Evolutionary conservation across 2,888 invertebrate species (phyloP).

Genomic region (Phaonia tiefii): DNA sequence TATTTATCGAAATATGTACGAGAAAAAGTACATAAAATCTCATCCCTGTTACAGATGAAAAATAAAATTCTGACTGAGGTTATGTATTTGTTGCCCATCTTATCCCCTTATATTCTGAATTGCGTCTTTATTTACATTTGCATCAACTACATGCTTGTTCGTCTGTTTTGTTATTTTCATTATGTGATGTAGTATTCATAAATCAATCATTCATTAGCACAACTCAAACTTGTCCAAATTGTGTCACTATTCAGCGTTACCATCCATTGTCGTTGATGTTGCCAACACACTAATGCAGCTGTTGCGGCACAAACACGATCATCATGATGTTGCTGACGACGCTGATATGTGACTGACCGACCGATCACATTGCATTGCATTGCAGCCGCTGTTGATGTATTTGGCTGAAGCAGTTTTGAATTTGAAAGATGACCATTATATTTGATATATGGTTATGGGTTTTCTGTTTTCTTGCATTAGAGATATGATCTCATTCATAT

Average conservation of each 20-base stretch:
- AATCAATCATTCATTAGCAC: slow-evolving; percentile 66
- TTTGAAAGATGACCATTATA: slow-evolving; percentile 44
- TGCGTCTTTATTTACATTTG: slow-evolving; percentile 49
- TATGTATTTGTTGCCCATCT: too few relatives aligned
- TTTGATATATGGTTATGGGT: slow-evolving; percentile 51
- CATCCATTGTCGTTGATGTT: slow-evolving; percentile 4
- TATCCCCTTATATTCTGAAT: too few relatives aligned
- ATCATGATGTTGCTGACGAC: neutral
- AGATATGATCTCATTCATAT: slow-evolving; percentile 59
- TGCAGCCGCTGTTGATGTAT: neutral
- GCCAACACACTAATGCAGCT: slow-evolving; percentile 39
- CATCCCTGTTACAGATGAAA: too few relatives aligned
- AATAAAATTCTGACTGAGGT: too few relatives aligned
- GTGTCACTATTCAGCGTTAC: slow-evolving; percentile 56
- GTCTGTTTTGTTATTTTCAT: neutral
- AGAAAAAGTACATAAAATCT: too few relatives aligned
- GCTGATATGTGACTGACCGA: neutral
- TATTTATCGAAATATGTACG: too few relatives aligned
- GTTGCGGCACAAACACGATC: slow-evolving; percentile 39
- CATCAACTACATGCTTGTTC: slow-evolving; percentile 40
- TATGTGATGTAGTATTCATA: slow-evolving; percentile 61
- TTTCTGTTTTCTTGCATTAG: slow-evolving; percentile 47
- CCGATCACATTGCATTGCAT: neutral
- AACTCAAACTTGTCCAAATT: slow-evolving; percentile 62
- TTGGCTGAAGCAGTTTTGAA: slow-evolving; percentile 16